These are phyloP conservation scores for Notiomystis cincta DNA, from an alignment of 2,113 vertebrate genomes.

Conservation along the genomic window DNA sequence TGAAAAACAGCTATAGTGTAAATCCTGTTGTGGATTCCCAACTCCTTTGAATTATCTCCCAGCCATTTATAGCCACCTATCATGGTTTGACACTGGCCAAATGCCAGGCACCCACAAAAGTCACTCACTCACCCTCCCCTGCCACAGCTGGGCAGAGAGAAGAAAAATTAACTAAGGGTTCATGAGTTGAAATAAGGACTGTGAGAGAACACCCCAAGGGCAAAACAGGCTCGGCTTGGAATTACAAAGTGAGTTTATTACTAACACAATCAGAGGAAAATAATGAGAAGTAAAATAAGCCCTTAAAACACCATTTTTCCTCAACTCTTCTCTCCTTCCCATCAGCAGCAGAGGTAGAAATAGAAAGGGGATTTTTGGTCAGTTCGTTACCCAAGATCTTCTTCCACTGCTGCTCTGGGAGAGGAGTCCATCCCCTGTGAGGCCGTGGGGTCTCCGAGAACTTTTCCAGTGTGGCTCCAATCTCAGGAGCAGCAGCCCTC, in stretches of 20 bases:
- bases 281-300: too few relatives aligned
- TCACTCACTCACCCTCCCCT: too few relatives aligned
- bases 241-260: neutral
- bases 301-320: too few relatives aligned
- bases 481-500: neutral
- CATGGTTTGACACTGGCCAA: neutral
- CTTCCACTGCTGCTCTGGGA: too few relatives aligned
- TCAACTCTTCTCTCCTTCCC: too few relatives aligned
- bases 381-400: too few relatives aligned
- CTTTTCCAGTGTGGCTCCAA: neutral
- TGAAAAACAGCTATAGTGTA: neutral
- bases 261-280: too few relatives aligned
- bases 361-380: too few relatives aligned
- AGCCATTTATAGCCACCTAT: neutral
- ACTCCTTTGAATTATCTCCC: neutral
- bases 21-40: neutral
- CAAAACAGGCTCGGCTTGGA: neutral
- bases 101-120: fast-evolving
- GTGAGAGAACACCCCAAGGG: neutral
- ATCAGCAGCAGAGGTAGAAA: too few relatives aligned
- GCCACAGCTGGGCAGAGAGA: neutral
- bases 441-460: neutral
- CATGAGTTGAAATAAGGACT: neutral
- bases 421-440: too few relatives aligned
- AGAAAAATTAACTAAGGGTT: neutral